Base-by-base conservation (phyloP, 2,888 invertebrate genomes). In the Cacoxenus indagator region DNA sequence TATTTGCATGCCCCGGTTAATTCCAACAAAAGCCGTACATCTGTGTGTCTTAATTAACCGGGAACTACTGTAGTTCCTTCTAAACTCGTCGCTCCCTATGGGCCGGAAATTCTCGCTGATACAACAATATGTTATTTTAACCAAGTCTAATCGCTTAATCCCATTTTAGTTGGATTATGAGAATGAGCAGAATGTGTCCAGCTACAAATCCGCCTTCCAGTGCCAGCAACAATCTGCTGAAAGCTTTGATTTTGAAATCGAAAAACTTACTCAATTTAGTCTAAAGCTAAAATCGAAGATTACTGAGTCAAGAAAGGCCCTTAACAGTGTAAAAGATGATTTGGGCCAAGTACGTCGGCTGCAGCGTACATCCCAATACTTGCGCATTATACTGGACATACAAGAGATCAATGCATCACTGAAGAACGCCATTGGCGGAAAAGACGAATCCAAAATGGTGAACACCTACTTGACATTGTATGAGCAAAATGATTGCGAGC, bases 371-470 rank as follows among this genome's bases (percentile, higher is more conserved):
- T 85, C 91, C 37, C 90, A 91, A 51, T 95, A 95, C 86, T 87
- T 95, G 67, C 91, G 90, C 81, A 90, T 93, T 54, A 90, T 94
- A 75, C 91, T 93, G 81, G 91, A 91, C 80, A 90, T 95, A 76
- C 92, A 95, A 83, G 91, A 92, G 73, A 88, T 94, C 65, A 92
- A 93, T 93, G 71, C 67, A 0, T 75, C 79, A 0, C 64, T 88
- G 14, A 72, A 76, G 11, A 72, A 68, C 22, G 77, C 81, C 6
- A 82, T 88, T 29, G 80, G 83, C 69, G 83, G 86, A 46, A 85
- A 84, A 71, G 88, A 88, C 72, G 87, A 87, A 62, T 83, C 82
- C 0, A 87, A 86, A 75, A 76, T 86, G 67, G 84, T 87, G 0
- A 86, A 85, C 61, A 75, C 85, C 1, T 88, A 87, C 75, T 66